Evolutionary conservation across 2,113 vertebrate genomes (phyloP), one percentile per base, ranked within the genome.

Genomic region (Bostrychus sinensis): DNA sequence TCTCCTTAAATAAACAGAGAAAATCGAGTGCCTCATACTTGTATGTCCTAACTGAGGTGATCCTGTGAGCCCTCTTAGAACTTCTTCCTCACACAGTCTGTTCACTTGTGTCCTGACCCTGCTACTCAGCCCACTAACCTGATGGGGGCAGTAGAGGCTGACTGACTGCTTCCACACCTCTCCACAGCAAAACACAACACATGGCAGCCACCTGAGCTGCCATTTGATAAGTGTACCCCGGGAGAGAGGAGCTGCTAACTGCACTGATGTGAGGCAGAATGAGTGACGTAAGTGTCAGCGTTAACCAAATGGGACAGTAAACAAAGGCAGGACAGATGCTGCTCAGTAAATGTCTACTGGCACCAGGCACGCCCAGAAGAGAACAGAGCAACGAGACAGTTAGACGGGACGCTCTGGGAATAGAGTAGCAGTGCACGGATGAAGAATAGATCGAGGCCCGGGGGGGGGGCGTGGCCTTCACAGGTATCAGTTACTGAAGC

Each of bases 91-190:
- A 14, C 25, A 22, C 22, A 23, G 22, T 48, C 9, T 14, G 19
- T 45, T 20, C 19, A 11, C 19, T 46, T n/a, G 8, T 14, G 12
- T 41, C 26, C 41, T 19, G 11, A 53, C 14, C 55, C 23, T 82
- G 90, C 72, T 85, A 56, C 56, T 70, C 56, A 23, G 17, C 37
- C 4, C 14, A 76, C 46, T 58, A 26, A 16, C 85, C 89, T 89
- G 84, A 61, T 73, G 88, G 87, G 82, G 89, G 82, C 85, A 84
- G 83, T 83, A 88, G 70, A 89, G 88, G 77, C 80, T 77, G 87
- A 25, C 67, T 72, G 79, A 82, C 80, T 41, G 51, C 36, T 36
- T 51, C n/a, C 28, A 65, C 57, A 61, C 45, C 65, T 75, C 43
- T 45, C n/a, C 43, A 20, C 25, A 30, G 25, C 22, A 23, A 1